Percentiles rank a stretch among this genome's conserved stretches.
phyloP scores from a whole-genome alignment of 2,113 vertebrate genomes.

The Nothobranchius kuhntae region DNA sequence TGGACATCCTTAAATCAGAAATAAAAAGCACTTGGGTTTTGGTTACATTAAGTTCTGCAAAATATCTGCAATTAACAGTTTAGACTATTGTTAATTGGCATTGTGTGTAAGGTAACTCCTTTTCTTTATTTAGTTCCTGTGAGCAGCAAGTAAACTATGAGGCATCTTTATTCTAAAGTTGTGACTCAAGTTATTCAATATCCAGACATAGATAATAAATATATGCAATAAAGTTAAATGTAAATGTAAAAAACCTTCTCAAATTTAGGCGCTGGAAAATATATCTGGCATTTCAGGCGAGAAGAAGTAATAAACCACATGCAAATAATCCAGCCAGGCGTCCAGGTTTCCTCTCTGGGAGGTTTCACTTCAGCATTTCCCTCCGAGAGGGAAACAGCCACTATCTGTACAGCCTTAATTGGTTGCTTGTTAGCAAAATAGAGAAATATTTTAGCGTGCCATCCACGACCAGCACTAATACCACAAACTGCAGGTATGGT shows the following conservation, averaged over 20 bases:
- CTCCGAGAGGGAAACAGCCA: conserved; percentile 21
- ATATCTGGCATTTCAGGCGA: not conserved
- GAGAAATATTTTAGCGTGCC: not conserved
- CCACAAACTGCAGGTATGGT: conserved; percentile 12
- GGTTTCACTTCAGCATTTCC: not conserved
- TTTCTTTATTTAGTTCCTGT: not conserved
- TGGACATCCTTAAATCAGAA: not conserved
- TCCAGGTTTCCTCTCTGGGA: not conserved
- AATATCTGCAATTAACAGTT: no score
- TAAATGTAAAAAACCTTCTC: not conserved
- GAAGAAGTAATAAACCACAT: not conserved
- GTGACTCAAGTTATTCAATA: not conserved
- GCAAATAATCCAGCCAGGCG: not conserved
- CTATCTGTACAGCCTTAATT: conserved; percentile 32
- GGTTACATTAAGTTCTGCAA: no score
- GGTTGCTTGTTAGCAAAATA: conserved; percentile 29
- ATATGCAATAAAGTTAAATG: not conserved
- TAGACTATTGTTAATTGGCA: not conserved
- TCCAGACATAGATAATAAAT: not conserved
- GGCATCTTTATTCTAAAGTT: not conserved
- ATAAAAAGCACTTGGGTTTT: not conserved
- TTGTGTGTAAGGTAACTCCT: not conserved
- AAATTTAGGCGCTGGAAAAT: not conserved
- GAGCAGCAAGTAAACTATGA: not conserved
- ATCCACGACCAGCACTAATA: conserved; percentile 25